Conservation (phyloP, 1,140 invertebrate species). For the Heliconius hewitsoni region DNA sequence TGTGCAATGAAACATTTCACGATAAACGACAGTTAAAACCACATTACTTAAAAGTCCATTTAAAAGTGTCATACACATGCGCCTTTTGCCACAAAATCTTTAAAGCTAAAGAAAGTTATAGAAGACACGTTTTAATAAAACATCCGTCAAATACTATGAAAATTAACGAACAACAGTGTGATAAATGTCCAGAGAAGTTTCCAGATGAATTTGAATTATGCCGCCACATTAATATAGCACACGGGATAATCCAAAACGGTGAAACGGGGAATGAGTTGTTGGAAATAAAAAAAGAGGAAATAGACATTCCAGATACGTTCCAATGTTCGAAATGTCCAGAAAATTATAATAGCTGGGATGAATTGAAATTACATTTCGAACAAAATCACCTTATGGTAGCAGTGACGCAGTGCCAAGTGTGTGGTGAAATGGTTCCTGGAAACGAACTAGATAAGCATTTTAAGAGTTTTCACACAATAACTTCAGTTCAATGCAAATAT, state of each 20-base stretch:
- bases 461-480: conserved; percentile 54
- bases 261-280: conserved; percentile 28
- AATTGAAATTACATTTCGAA: conserved; percentile 62
- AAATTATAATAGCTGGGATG: conserved; percentile 54
- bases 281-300: conserved; percentile 61
- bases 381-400: conserved; percentile 57
- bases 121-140: conserved; percentile 63
- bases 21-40: conserved; percentile 68
- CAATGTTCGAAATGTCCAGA: conserved; percentile 70
- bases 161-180: conserved; percentile 58
- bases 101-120: conserved; percentile 71
- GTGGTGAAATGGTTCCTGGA: conserved; percentile 61
- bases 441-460: conserved; percentile 70
- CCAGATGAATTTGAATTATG: conserved; percentile 67
- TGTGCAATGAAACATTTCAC: conserved; percentile 69
- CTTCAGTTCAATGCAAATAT: conserved; percentile 58
- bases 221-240: conserved; percentile 58
- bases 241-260: conserved; percentile 36
- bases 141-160: conserved; percentile 48
- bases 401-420: conserved; percentile 71
- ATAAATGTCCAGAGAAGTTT: conserved; percentile 60
- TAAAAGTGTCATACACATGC: conserved; percentile 70
- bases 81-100: conserved; percentile 66
- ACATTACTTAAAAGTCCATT: conserved; percentile 70
- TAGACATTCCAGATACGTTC: conserved; percentile 55